phyloP scores from a whole-genome alignment of 2,113 vertebrate genomes.

The Nymphicus hollandicus region DNA sequence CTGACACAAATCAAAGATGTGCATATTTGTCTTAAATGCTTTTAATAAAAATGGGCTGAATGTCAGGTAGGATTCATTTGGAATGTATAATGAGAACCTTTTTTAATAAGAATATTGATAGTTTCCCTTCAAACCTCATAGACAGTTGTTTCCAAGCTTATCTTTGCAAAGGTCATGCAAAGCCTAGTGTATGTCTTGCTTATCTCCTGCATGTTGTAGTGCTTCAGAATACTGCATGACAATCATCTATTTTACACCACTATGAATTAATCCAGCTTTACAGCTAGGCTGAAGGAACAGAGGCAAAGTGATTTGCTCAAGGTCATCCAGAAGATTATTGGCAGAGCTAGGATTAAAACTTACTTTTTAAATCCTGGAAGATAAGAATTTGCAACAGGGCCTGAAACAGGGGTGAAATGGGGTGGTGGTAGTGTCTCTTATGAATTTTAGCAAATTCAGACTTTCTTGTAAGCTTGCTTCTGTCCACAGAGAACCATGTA shows the following conservation, averaged over 20 bases:
- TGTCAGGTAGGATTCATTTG: background rate
- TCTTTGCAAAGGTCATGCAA: conserved; percentile 14
- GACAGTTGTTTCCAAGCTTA: background rate
- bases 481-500: background rate
- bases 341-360: conserved; percentile 21
- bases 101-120: background rate
- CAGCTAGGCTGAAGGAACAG: conserved; percentile 1
- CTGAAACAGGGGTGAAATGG: background rate
- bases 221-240: background rate
- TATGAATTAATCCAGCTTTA: conserved; percentile 30
- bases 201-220: background rate
- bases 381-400: background rate
- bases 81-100: background rate
- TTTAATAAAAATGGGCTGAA: background rate
- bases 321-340: conserved; percentile 46
- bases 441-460: background rate
- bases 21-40: background rate
- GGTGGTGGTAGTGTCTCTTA: background rate
- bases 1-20: background rate
- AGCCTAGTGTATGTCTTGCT: background rate
- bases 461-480: background rate
- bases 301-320: background rate
- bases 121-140: background rate
- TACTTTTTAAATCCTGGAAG: conserved; percentile 16
- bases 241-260: conserved; percentile 1